Conservation (phyloP, 2,113 vertebrate genomes). For the Penelope pileata region DNA sequence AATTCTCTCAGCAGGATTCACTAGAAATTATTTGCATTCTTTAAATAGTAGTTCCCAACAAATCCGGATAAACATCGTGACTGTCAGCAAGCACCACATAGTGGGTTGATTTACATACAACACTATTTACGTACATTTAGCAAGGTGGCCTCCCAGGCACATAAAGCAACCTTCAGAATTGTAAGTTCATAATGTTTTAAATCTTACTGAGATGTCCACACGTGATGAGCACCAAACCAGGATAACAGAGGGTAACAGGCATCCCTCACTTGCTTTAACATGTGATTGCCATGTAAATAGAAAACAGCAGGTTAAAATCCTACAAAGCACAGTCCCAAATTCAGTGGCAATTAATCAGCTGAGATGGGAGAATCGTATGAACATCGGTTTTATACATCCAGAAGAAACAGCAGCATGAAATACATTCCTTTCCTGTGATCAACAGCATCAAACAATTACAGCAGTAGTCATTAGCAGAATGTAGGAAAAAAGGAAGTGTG, state of each 20-base stretch:
- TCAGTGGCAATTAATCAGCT: not conserved
- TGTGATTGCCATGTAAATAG: rapidly evolving
- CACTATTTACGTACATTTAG: not conserved
- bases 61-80: not conserved
- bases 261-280: not conserved
- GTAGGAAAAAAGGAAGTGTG: not conserved
- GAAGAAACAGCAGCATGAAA: slow-evolving; percentile 25
- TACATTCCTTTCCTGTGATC: slow-evolving; percentile 2
- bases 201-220: not conserved
- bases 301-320: not conserved
- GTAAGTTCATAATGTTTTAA: not conserved
- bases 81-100: not conserved
- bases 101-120: not conserved
- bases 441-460: not conserved
- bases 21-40: not conserved
- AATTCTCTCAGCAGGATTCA: not conserved
- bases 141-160: not conserved
- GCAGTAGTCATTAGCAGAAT: not conserved
- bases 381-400: not conserved
- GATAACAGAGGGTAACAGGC: not conserved
- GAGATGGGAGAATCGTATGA: not conserved
- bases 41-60: not conserved
- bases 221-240: not conserved
- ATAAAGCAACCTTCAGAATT: not conserved
- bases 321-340: not conserved